Conservation (phyloP, 2,888 invertebrate genomes). For the Trachelus tabidus region DNA sequence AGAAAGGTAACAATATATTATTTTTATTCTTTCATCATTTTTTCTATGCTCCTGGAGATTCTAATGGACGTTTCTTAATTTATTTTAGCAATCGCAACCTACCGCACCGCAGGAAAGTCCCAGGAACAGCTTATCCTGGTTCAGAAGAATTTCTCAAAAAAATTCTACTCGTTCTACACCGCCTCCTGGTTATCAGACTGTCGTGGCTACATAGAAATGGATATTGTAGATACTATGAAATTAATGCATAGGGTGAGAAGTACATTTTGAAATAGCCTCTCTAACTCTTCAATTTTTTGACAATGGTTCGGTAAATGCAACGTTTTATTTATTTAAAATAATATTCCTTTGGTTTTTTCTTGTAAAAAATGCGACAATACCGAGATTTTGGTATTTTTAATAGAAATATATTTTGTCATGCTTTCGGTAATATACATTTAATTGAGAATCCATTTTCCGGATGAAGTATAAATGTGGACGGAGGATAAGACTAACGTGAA, state of each 20-base stretch:
- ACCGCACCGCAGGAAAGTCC: constrained; percentile 6
- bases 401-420: background rate
- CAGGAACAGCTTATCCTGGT: constrained; percentile 20
- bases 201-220: background rate
- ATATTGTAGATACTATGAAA: background rate
- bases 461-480: background rate
- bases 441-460: background rate
- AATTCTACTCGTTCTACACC: constrained; percentile 26
- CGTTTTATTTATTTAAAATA: background rate
- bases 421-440: background rate
- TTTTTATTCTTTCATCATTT: background rate
- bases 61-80: background rate
- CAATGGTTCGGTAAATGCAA: background rate
- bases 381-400: background rate
- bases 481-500: background rate
- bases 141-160: constrained; percentile 22
- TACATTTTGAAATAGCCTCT: background rate
- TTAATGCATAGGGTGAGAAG: background rate
- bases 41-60: background rate
- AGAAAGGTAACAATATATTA: constrained; percentile 17
- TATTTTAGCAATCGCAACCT: constrained; percentile 9
- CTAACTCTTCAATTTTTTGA: background rate
- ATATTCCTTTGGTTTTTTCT: background rate
- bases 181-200: constrained; percentile 29
- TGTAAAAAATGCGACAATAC: background rate